Conservation (phyloP, 2,797 vertebrate species). For the Hybognathus amarus region DNA sequence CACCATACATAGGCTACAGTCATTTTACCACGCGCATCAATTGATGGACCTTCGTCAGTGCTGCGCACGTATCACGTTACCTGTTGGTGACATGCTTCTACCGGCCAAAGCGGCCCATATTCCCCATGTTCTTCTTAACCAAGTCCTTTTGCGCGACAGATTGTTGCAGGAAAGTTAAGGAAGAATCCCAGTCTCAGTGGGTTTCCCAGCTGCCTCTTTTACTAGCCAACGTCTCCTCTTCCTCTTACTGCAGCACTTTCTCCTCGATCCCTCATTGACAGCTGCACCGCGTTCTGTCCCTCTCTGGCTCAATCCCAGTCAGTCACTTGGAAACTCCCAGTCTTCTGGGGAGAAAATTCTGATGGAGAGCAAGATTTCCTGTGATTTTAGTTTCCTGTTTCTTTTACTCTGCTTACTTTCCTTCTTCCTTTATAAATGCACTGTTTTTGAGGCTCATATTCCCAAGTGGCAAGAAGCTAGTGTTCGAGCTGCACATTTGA, state of each 20-base stretch:
- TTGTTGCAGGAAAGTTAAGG: background rate
- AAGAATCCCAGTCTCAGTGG: background rate
- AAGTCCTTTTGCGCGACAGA: conserved; percentile 10
- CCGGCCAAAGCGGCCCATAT: conserved; percentile 74
- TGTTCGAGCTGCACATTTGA: background rate
- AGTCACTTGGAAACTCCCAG: conserved; percentile 7
- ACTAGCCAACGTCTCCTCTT: background rate
- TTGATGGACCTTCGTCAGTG: conserved; percentile 4
- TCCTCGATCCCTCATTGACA: conserved; percentile 7
- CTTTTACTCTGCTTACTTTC: background rate
- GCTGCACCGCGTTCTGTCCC: background rate
- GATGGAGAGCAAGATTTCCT: conserved; percentile 5
- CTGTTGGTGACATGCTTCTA: conserved; percentile 84
- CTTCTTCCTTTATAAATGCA: conserved; percentile 7
- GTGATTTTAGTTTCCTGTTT: conserved; percentile 6
- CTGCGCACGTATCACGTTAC: conserved; percentile 64
- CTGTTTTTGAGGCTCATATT: background rate
- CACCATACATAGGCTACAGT: background rate
- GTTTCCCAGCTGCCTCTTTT: background rate
- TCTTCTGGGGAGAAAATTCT: background rate
- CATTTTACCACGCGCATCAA: conserved; percentile 1
- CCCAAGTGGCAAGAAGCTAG: conserved; percentile 54
- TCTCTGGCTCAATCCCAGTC: background rate
- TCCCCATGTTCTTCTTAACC: conserved; percentile 74
- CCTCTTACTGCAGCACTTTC: conserved; percentile 17